These are phyloP conservation scores for Temnopleurus reevesii DNA, from an alignment of 53 echinoderm and acorn worm species.

Conservation along the genomic window DNA sequence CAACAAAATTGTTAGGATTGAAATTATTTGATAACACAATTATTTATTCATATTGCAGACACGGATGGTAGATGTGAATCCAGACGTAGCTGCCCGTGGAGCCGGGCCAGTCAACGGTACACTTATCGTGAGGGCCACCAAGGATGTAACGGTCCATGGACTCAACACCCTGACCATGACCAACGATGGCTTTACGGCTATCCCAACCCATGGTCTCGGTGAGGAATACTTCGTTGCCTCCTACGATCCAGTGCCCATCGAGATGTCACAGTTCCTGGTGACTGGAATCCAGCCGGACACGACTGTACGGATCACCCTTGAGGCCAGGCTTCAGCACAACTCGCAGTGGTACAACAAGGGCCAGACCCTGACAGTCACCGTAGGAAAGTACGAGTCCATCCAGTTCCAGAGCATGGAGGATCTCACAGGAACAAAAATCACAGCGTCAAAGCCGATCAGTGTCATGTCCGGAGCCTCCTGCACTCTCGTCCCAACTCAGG, in stretches of 20 bases:
- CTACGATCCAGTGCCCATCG: constrained; percentile 80
- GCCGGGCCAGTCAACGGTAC: constrained; percentile 82
- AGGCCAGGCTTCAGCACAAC: constrained; percentile 61
- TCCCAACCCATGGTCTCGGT: constrained; percentile 82
- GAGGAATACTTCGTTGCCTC: constrained; percentile 85
- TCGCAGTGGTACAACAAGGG: constrained; percentile 66
- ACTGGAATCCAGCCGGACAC: constrained; percentile 72
- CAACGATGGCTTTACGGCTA: constrained; percentile 81
- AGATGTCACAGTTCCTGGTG: constrained; percentile 80
- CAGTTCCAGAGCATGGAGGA: constrained; percentile 87
- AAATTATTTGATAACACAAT: too few species aligned
- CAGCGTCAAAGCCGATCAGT: constrained; percentile 72
- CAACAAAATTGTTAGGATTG: too few species aligned
- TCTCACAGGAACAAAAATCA: constrained; percentile 81
- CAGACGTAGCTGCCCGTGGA: constrained; percentile 69
- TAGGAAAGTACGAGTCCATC: constrained; percentile 76
- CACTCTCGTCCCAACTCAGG: constrained; percentile 76
- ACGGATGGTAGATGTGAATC: constrained; percentile 64
- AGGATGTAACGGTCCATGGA: constrained; percentile 73
- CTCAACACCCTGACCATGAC: constrained; percentile 76
- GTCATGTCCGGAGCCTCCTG: constrained; percentile 89
- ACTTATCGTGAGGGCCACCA: constrained; percentile 63
- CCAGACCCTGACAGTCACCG: constrained; percentile 66
- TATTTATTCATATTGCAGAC: constrained; percentile 41
- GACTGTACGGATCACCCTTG: constrained; percentile 63